phyloP scores from a whole-genome alignment of 2,888 invertebrate genomes.

The Mythimna pallens region DNA sequence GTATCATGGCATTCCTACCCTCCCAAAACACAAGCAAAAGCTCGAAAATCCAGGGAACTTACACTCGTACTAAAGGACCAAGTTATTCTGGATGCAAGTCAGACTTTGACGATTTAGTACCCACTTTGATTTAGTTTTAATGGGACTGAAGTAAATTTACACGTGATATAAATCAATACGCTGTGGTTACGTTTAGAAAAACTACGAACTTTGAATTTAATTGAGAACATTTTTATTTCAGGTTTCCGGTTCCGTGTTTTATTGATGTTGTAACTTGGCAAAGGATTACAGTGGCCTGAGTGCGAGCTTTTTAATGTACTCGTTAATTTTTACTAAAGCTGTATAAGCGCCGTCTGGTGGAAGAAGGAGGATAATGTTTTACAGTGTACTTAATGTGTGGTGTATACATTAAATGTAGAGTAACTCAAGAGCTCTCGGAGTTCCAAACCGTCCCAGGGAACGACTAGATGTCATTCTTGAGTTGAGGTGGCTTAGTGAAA shows the following conservation, averaged over 20 bases:
- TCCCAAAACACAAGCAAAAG: constrained; percentile 42
- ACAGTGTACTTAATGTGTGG: background rate
- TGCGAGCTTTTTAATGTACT: too few species aligned
- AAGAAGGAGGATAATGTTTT: too few species aligned
- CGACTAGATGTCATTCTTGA: too few species aligned
- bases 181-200: constrained; percentile 59
- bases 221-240: constrained; percentile 54
- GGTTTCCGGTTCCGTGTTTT: constrained; percentile 38
- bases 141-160: constrained; percentile 80
- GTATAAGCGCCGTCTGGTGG: too few species aligned
- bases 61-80: constrained; percentile 38
- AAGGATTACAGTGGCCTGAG: background rate
- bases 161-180: constrained; percentile 81
- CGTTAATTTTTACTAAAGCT: too few species aligned
- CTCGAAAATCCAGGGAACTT: constrained; percentile 11
- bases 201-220: constrained; percentile 55
- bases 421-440: too few species aligned
- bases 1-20: constrained; percentile 11
- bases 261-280: constrained; percentile 10
- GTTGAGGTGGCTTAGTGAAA: too few species aligned
- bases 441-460: too few species aligned
- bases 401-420: too few species aligned
- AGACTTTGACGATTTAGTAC: constrained; percentile 81
- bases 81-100: constrained; percentile 56
- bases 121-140: constrained; percentile 83